A percentile compares a stretch with the other conserved stretches of the same genome.
These are phyloP conservation scores for Caretta caretta DNA, from an alignment of 2,113 vertebrate species.

Conservation along the genomic window DNA sequence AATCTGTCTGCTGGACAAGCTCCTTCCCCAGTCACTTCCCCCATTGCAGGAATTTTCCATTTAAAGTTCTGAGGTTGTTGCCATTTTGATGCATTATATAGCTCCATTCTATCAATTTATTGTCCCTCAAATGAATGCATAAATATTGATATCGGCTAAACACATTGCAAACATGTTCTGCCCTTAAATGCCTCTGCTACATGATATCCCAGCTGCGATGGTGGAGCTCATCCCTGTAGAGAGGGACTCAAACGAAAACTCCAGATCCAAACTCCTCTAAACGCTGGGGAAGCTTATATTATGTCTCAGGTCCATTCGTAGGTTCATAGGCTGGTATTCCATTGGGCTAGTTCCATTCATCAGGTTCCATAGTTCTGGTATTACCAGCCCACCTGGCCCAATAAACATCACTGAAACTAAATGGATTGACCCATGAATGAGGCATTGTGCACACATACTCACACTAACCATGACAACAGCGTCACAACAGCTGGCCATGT, in stretches of 20 bases:
- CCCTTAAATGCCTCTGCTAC: constrained; percentile 40
- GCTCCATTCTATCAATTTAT: constrained; percentile 63
- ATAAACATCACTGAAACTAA: neutral
- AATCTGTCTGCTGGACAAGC: neutral
- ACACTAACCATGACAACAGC: neutral
- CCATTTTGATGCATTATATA: constrained; percentile 68
- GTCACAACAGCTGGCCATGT: neutral
- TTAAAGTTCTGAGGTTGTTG: constrained; percentile 13
- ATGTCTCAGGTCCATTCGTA: neutral
- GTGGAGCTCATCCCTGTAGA: neutral
- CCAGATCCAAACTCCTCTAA: neutral
- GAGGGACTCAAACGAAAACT: constrained; percentile 21
- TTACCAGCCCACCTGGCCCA: neutral
- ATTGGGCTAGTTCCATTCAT: neutral
- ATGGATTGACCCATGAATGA: neutral
- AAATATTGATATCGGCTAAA: constrained; percentile 67
- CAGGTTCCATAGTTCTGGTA: neutral
- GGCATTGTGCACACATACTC: neutral
- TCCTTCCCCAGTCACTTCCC: neutral
- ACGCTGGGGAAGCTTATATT: neutral
- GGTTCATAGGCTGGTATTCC: neutral
- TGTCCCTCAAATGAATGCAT: constrained; percentile 53
- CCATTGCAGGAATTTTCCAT: constrained; percentile 38
- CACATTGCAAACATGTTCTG: constrained; percentile 65
- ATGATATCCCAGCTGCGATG: constrained; percentile 15